Conservation (phyloP, 2,797 vertebrate genomes). For the Rhinella marina region DNA sequence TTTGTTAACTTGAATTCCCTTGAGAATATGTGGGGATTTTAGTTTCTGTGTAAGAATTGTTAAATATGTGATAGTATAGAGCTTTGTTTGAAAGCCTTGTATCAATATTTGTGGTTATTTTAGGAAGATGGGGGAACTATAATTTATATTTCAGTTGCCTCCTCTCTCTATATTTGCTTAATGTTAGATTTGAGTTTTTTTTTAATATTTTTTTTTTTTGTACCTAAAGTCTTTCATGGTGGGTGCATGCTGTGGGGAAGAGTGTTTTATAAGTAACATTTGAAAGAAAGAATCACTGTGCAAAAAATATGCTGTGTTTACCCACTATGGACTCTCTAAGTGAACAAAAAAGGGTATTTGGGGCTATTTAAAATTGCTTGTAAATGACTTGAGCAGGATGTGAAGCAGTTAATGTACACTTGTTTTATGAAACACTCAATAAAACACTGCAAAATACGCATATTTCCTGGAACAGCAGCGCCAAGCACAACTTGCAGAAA, state of each 20-base stretch:
- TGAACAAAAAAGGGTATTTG: constrained; percentile 92
- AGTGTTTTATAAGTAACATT: constrained; percentile 83
- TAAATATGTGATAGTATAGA: constrained; percentile 90
- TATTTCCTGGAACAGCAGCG: background rate
- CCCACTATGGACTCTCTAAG: constrained; percentile 82
- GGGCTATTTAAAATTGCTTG: constrained; percentile 91
- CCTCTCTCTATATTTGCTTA: constrained; percentile 83
- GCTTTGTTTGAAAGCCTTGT: constrained; percentile 88
- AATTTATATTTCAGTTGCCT: constrained; percentile 86
- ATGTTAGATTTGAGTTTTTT: constrained; percentile 70
- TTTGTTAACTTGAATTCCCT: constrained; percentile 94
- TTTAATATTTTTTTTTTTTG: constrained; percentile 74
- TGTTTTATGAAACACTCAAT: constrained; percentile 99
- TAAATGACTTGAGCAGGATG: constrained; percentile 96
- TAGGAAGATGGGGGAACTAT: constrained; percentile 69
- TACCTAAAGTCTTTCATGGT: constrained; percentile 85
- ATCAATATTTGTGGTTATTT: constrained; percentile 82
- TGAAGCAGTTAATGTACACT: constrained; percentile 98
- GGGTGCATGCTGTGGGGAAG: constrained; percentile 94
- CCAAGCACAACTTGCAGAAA: background rate
- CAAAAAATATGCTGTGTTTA: constrained; percentile 82
- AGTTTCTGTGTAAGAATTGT: constrained; percentile 94
- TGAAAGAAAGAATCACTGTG: constrained; percentile 84
- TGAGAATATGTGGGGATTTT: constrained; percentile 89
- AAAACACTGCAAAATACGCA: constrained; percentile 83